Conservation (phyloP, 1,140 invertebrate species). For the Oncopeltus fasciatus region DNA sequence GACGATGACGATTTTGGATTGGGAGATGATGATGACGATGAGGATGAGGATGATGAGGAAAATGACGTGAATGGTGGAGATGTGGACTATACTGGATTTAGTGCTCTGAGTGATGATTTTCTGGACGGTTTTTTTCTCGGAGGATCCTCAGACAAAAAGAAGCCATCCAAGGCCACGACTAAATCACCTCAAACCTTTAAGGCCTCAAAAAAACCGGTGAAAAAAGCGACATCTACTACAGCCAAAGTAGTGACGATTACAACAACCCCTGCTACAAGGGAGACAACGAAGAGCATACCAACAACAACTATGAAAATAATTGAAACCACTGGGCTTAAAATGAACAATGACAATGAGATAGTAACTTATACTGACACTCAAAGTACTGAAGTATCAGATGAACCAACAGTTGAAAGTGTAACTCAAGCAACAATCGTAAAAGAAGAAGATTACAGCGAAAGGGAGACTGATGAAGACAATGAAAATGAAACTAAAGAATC, state of each 20-base stretch:
- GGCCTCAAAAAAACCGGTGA: neutral
- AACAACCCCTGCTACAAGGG: constrained; percentile 1
- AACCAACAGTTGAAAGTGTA: constrained; percentile 2
- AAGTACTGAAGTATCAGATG: neutral
- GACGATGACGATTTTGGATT: constrained; percentile 33
- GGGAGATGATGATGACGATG: constrained; percentile 33
- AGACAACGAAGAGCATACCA: neutral
- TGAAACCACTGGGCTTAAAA: neutral
- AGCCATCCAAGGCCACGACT: neutral
- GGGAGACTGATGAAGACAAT: constrained; percentile 19
- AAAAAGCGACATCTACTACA: neutral
- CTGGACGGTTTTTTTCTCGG: constrained; percentile 26
- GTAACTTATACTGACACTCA: neutral
- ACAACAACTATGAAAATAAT: neutral
- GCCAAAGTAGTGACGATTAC: constrained; percentile 4
- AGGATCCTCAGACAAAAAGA: constrained; percentile 18
- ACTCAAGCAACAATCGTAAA: neutral
- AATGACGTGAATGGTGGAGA: constrained; percentile 24
- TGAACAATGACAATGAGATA: neutral
- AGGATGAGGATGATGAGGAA: constrained; percentile 24
- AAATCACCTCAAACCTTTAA: neutral
- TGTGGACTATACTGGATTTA: constrained; percentile 27
- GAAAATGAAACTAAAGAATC: constrained; percentile 23
- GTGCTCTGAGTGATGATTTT: constrained; percentile 27
- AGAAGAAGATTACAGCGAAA: constrained; percentile 27